A percentile compares a stretch with the other conserved stretches of the same genome.
Conservation (phyloP, 2,797 vertebrate genomes). For the Arrhamphus sclerolepis region DNA sequence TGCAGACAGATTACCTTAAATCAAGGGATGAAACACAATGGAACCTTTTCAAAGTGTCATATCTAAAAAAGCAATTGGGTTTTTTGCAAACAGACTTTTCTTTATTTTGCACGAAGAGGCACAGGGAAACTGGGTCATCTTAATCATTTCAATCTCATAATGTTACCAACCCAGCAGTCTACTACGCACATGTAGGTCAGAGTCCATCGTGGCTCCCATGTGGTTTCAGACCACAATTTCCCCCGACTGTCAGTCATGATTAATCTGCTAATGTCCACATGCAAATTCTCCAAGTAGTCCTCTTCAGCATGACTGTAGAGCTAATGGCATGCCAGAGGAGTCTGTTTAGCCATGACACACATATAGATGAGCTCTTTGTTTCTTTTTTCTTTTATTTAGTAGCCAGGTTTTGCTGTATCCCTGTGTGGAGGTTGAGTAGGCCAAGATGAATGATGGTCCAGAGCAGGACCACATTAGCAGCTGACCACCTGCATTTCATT, state of each 20-base stretch:
- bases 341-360: slow-evolving; percentile 76
- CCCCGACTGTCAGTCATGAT: slow-evolving; percentile 77
- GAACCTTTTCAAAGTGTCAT: neutral
- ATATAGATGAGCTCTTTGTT: slow-evolving; percentile 81
- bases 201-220: slow-evolving; percentile 64
- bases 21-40: slow-evolving; percentile 5
- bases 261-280: slow-evolving; percentile 80
- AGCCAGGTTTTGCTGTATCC: slow-evolving; percentile 76
- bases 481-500: slow-evolving; percentile 74
- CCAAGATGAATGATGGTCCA: slow-evolving; percentile 58
- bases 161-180: slow-evolving; percentile 61
- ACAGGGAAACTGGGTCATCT: slow-evolving; percentile 63
- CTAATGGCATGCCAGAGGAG: slow-evolving; percentile 73
- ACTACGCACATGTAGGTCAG: slow-evolving; percentile 68
- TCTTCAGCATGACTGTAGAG: slow-evolving; percentile 64
- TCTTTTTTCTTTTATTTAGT: slow-evolving; percentile 61
- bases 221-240: slow-evolving; percentile 56
- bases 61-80: slow-evolving; percentile 31
- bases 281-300: slow-evolving; percentile 76
- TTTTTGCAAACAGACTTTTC: slow-evolving; percentile 27
- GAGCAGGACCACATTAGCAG: slow-evolving; percentile 58
- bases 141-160: slow-evolving; percentile 65
- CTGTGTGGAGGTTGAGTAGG: slow-evolving; percentile 52
- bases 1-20: slow-evolving; percentile 24
- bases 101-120: slow-evolving; percentile 10